phyloP scores from a whole-genome alignment of 2,113 vertebrate genomes.

The Corythornis madagascariensis region DNA sequence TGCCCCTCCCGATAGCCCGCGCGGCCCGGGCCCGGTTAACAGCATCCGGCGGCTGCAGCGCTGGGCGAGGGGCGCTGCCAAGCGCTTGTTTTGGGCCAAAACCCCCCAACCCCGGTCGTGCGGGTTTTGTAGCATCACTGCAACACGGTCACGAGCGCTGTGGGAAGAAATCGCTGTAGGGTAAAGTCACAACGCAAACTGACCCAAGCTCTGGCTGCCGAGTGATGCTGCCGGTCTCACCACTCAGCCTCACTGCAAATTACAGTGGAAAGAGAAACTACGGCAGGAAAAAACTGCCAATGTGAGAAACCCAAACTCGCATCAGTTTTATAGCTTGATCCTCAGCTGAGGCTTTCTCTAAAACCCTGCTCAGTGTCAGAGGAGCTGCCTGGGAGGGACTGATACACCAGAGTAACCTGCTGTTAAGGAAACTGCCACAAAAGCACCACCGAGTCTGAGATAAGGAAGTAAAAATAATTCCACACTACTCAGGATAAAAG shows the following conservation, averaged over 20 bases:
- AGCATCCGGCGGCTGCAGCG: too few species aligned
- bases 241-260: rapidly evolving
- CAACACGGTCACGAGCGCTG: too few species aligned
- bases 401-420: neutral
- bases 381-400: neutral
- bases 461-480: neutral
- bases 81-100: too few species aligned
- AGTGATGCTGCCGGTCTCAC: rapidly evolving
- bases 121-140: too few species aligned
- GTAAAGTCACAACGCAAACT: rapidly evolving
- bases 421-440: neutral
- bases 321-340: neutral
- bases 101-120: too few species aligned
- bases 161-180: neutral
- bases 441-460: neutral
- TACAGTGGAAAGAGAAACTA: neutral
- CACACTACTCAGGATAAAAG: neutral
- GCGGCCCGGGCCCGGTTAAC: too few species aligned
- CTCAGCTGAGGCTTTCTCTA: neutral
- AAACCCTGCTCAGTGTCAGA: neutral
- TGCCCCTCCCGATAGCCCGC: too few species aligned
- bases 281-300: neutral
- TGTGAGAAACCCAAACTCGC: neutral
- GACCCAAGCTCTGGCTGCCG: neutral
- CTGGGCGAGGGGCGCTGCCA: too few species aligned